A percentile compares a stretch with the other conserved stretches of the same genome.
These are phyloP conservation scores for Xyrichtys novacula DNA, from an alignment of 2,797 vertebrate genomes.

Conservation along the genomic window DNA sequence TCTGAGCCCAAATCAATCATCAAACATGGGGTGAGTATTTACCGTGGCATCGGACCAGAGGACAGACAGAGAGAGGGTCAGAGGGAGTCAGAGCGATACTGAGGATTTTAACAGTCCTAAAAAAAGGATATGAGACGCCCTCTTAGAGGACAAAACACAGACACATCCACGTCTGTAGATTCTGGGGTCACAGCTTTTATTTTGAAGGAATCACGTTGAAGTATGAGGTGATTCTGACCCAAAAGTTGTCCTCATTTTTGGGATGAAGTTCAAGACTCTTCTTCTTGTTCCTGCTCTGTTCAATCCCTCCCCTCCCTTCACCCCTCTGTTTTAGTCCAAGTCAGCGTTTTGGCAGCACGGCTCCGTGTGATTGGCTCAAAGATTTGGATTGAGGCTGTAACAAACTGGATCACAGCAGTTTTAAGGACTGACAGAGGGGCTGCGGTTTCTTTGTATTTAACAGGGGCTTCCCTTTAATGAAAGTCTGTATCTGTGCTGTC, in stretches of 20 bases:
- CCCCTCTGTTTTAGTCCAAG: not conserved
- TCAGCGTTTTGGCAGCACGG: constrained; percentile 10
- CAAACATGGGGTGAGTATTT: constrained; percentile 51
- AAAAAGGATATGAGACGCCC: constrained; percentile 15
- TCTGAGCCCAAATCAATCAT: constrained; percentile 52
- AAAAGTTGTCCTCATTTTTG: constrained; percentile 20
- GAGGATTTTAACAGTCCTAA: constrained; percentile 33
- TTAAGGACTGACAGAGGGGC: not conserved
- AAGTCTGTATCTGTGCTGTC: not conserved
- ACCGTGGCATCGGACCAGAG: constrained; percentile 62
- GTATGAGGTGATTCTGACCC: constrained; percentile 5
- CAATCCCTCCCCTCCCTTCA: not conserved
- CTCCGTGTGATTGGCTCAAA: not conserved
- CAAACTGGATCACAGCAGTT: constrained; percentile 15
- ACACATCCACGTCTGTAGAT: constrained; percentile 5
- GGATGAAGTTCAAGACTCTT: constrained; percentile 25
- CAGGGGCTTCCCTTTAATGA: not conserved
- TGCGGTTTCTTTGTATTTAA: not conserved
- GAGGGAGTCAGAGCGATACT: constrained; percentile 23
- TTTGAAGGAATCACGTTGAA: not conserved
- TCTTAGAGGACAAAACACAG: constrained; percentile 52
- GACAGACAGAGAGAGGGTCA: constrained; percentile 25
- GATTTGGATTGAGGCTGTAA: constrained; percentile 15
- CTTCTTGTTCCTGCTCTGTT: not conserved
- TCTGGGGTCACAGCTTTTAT: constrained; percentile 5